These are phyloP conservation scores for Nymphalis c-album DNA, from an alignment of 2,888 invertebrate genomes.

Conservation along the genomic window DNA sequence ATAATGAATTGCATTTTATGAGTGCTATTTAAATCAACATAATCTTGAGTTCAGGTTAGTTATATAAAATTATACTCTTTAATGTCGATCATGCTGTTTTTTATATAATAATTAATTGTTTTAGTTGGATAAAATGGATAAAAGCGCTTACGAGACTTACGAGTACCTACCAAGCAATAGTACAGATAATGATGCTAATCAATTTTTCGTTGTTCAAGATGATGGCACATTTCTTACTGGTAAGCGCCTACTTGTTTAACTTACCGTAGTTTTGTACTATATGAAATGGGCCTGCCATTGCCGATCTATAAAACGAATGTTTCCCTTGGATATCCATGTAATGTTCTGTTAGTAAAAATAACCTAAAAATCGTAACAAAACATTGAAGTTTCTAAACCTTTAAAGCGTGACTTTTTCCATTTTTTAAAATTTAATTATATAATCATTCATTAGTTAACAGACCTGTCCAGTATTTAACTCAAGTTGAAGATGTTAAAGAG, in stretches of 20 bases:
- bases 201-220: slow-evolving; percentile 68
- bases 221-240: slow-evolving; percentile 65
- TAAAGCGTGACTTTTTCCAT: too few relatives aligned
- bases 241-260: slow-evolving; percentile 31
- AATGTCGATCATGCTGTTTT: background rate
- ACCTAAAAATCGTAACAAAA: background rate
- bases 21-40: background rate
- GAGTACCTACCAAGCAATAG: slow-evolving; percentile 56
- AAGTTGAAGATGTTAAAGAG: slow-evolving; percentile 58
- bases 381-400: background rate
- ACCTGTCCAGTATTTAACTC: slow-evolving; percentile 62
- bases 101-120: background rate
- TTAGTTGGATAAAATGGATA: slow-evolving; percentile 65
- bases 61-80: slow-evolving; percentile 13
- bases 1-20: background rate
- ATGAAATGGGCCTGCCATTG: too few relatives aligned
- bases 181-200: slow-evolving; percentile 51
- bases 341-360: background rate
- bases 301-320: too few relatives aligned
- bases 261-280: too few relatives aligned
- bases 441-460: slow-evolving; percentile 58
- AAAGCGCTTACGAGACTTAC: slow-evolving; percentile 62
- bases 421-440: background rate
- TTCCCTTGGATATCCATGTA: too few relatives aligned
- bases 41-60: slow-evolving; percentile 15